Percentiles rank a stretch among this genome's conserved stretches.
Conservation (phyloP, 1,140 invertebrate genomes). For the Sycophaga agraensis region DNA sequence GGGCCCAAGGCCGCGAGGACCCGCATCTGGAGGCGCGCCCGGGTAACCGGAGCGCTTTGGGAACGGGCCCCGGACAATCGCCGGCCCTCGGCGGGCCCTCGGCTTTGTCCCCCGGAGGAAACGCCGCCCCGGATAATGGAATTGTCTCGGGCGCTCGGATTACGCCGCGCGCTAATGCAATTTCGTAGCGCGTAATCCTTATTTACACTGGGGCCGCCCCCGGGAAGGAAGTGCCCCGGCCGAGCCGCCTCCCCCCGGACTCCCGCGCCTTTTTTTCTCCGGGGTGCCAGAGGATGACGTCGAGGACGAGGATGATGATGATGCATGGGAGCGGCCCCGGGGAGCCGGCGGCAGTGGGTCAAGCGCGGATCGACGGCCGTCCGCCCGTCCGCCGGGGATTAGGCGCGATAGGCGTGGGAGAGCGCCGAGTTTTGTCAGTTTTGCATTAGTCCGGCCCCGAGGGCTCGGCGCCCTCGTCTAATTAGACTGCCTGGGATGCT, state of each 20-base stretch:
- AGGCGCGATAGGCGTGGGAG: too few species aligned
- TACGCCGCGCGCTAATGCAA: constrained; percentile 21
- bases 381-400: neutral
- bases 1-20: too few species aligned
- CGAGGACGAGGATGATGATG: neutral
- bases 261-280: neutral
- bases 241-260: neutral
- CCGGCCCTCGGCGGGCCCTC: neutral
- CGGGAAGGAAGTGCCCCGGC: constrained; percentile 4
- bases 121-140: constrained; percentile 19
- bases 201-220: constrained; percentile 18
- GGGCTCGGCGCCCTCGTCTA: too few species aligned
- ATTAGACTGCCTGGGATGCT: too few species aligned
- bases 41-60: constrained; percentile 45
- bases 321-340: too few species aligned
- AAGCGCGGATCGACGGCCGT: neutral
- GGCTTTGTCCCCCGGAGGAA: neutral
- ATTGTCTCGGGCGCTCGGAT: constrained; percentile 16
- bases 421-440: too few species aligned
- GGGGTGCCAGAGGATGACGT: neutral
- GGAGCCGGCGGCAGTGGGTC: constrained; percentile 6
- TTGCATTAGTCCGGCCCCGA: too few species aligned
- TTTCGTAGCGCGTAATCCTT: constrained; percentile 28
- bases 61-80: constrained; percentile 31
- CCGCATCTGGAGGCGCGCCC: too few species aligned